Percentiles rank a stretch among this genome's conserved stretches.
Conservation (phyloP, 2,797 vertebrate species). For the Parauchenoglanis ngamensis region DNA sequence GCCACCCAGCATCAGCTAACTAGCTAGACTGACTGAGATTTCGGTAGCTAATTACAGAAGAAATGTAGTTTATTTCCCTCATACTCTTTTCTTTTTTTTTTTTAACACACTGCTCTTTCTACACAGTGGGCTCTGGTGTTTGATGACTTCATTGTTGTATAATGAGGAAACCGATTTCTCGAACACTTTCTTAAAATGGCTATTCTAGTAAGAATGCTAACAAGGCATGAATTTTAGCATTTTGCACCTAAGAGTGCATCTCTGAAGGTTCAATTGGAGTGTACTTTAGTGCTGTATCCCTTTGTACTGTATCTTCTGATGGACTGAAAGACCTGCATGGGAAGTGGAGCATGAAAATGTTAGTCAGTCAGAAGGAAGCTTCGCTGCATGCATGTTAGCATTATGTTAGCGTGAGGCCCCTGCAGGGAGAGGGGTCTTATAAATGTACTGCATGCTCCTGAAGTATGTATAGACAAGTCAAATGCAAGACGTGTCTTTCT, state of each 20-base stretch:
- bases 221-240: background rate
- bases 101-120: background rate
- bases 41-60: background rate
- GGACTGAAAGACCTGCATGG: background rate
- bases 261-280: background rate
- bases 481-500: too few species aligned
- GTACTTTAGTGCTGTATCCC: background rate
- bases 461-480: background rate
- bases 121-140: background rate
- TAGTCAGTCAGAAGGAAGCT: background rate
- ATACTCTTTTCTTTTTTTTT: background rate
- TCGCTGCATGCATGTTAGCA: background rate
- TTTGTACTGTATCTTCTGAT: background rate
- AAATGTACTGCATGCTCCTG: background rate
- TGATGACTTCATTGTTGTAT: background rate
- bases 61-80: background rate
- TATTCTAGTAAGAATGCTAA: background rate
- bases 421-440: background rate
- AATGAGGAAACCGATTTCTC: background rate
- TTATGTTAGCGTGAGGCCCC: background rate
- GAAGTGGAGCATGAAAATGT: constrained; percentile 5
- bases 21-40: background rate
- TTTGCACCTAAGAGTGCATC: background rate
- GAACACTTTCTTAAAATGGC: background rate
- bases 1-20: background rate